Evolutionary conservation across 64 coral and sea anemone species (phyloP).

Genomic region (Montipora cactus): DNA sequence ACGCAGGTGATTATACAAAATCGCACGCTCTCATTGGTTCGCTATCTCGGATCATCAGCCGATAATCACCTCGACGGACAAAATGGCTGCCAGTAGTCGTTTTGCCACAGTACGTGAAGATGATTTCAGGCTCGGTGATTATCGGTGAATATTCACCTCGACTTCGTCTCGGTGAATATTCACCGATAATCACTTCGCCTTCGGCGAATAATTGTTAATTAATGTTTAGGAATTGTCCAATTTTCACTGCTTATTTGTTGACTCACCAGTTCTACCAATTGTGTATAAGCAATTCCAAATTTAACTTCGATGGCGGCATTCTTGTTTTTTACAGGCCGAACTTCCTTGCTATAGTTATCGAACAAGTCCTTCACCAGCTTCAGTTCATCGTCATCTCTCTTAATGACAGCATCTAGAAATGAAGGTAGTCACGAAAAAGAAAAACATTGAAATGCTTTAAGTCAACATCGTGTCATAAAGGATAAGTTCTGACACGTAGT

Average conservation of each 20-base stretch:
- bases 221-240: neutral
- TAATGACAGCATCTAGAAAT: conserved; percentile 60
- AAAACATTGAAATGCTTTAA: too few species aligned
- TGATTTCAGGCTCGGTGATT: too few species aligned
- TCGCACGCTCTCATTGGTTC: too few species aligned
- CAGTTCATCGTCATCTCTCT: conserved; percentile 88
- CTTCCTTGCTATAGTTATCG: conserved; percentile 81
- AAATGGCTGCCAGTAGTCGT: too few species aligned
- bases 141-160: too few species aligned
- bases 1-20: too few species aligned
- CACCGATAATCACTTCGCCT: too few species aligned
- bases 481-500: neutral
- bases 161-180: too few species aligned
- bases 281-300: conserved; percentile 92
- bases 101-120: too few species aligned
- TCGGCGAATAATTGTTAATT: neutral
- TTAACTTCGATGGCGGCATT: conserved; percentile 77
- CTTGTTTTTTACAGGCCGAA: conserved; percentile 91
- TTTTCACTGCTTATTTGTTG: neutral
- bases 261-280: conserved; percentile 91
- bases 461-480: too few species aligned
- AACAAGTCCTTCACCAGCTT: conserved; percentile 77
- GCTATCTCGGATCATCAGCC: too few species aligned
- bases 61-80: too few species aligned
- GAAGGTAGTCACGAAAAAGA: neutral